Percentiles rank a stretch among this genome's conserved stretches.
Evolutionary conservation across 2,113 vertebrate genomes (phyloP).

Genomic region (Scomber japonicus): DNA sequence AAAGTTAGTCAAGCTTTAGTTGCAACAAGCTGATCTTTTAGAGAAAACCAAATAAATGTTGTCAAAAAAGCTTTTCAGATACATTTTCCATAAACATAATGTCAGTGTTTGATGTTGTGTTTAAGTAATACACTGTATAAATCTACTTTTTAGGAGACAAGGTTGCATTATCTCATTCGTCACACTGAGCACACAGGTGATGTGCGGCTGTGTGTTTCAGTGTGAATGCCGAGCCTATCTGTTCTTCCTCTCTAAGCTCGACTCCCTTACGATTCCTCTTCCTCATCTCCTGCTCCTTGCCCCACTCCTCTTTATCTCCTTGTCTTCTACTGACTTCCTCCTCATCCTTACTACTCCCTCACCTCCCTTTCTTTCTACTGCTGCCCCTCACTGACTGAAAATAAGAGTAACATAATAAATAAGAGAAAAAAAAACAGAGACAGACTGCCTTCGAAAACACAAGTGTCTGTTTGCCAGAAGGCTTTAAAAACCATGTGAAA

Average conservation of each 20-base stretch:
- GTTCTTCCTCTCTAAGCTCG: slow-evolving; percentile 39
- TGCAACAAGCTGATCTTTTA: too few species aligned
- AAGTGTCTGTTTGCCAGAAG: not conserved
- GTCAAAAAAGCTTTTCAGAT: too few species aligned
- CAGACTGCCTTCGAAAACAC: not conserved
- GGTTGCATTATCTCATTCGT: not conserved
- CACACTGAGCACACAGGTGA: not conserved
- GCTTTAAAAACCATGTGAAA: not conserved
- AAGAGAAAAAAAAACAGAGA: not conserved
- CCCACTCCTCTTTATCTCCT: slow-evolving; percentile 46
- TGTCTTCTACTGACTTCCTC: slow-evolving; percentile 37
- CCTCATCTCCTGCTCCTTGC: slow-evolving; percentile 33
- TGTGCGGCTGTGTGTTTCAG: not conserved
- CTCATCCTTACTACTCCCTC: slow-evolving; percentile 51
- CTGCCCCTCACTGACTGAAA: slow-evolving; percentile 18
- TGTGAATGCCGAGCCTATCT: slow-evolving; percentile 13
- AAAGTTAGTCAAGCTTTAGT: too few species aligned
- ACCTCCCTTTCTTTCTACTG: slow-evolving; percentile 18
- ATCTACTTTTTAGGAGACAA: not conserved
- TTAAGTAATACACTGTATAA: too few species aligned
- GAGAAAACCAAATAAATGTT: too few species aligned
- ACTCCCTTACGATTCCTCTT: slow-evolving; percentile 66
- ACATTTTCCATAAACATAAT: too few species aligned
- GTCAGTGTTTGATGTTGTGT: too few species aligned
- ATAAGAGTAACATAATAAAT: too few species aligned